Evolutionary conservation across 2,888 invertebrate species (phyloP), one percentile per base, ranked within the genome.

Genomic region (Agrochola lota): DNA sequence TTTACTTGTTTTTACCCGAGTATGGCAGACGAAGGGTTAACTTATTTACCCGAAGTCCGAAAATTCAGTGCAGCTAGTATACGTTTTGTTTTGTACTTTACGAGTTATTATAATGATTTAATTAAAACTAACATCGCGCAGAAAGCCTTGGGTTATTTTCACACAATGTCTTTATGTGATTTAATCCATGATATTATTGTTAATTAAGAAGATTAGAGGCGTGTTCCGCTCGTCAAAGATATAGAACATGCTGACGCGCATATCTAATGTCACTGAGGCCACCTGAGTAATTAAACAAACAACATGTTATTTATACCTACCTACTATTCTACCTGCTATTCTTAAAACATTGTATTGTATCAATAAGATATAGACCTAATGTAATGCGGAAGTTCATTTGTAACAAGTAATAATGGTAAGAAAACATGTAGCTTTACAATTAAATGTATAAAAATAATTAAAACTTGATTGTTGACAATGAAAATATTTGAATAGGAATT

Each of bases 171-270:
- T 80, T 40, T 8, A 72, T 20, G 49, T 81, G 59, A 74, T 59
- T 64, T 66, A 66, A 74, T 74, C 52, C 20, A n/a, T 3, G 43
- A 68, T 71, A 73, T 66, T 55, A 81, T 43, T 62, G 49, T 71
- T 74, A 86, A 78, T 80, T 80, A 74, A 8, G 5, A 55, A 63
- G 71, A 81, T 77, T 81, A 74, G 57, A 43, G 57, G 69, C 40
- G 40, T 74, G 74, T 66, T 77, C 59, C 20, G 57, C 12, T 69
- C 40, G 52, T 66, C 75, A 74, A 71, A 74, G 87, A 73, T 83
- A 85, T 52, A 20, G 20, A 52, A 49, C 30, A 26, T 49, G 63
- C 26, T 62, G 63, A 74, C 26, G 52, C 12, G 35, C 59, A 64
- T 75, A 78, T 74, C 72, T 85, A 85, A 67, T 82, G 64, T 73